Percentiles rank a stretch among this genome's conserved stretches.
Conservation (phyloP, 2,113 vertebrate genomes). For the Corythaixoides concolor region DNA sequence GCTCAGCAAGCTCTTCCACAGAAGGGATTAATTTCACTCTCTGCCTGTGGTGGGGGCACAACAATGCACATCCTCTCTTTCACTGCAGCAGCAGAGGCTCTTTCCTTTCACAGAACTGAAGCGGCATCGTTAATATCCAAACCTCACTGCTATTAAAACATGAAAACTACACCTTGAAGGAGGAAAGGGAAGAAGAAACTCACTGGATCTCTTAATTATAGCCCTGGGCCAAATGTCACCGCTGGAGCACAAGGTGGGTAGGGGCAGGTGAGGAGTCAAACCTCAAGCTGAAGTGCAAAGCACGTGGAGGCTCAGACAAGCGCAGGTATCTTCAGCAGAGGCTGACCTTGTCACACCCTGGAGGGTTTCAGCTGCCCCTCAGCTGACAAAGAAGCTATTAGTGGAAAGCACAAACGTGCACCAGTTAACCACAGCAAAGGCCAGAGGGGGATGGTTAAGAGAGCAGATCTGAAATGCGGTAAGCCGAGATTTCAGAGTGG, state of each 20-base stretch:
- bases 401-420: neutral
- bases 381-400: neutral
- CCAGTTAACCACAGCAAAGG: neutral
- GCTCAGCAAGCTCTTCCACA: neutral
- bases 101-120: neutral
- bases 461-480: neutral
- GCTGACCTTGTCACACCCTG: neutral
- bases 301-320: fast-evolving
- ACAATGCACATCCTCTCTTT: neutral
- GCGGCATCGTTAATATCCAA: neutral
- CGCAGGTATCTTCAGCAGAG: neutral
- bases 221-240: neutral
- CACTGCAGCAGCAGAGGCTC: neutral
- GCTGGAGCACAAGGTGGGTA: neutral
- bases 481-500: neutral
- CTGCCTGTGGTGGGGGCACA: neutral
- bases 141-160: neutral
- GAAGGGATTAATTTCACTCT: neutral
- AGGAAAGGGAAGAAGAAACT: neutral
- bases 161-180: neutral
- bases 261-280: neutral
- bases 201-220: neutral
- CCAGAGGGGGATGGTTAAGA: neutral
- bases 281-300: neutral
- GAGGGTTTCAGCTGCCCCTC: neutral